Base-by-base conservation (phyloP, 2,113 vertebrate genomes). In the Ammospiza caudacuta region DNA sequence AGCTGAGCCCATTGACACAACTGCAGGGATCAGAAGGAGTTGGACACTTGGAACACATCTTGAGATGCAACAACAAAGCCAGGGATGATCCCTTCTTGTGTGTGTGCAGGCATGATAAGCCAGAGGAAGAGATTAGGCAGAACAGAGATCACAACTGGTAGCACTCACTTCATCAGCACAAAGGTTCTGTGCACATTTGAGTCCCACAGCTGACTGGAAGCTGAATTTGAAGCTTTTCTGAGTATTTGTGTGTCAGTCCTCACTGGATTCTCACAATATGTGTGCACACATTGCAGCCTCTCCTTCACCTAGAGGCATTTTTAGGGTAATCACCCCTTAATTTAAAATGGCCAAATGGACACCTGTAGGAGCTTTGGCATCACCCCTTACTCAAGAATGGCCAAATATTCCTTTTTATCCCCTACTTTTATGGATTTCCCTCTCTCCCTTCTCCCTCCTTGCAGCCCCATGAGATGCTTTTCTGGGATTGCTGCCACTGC, bases 1-100 rank as follows among this genome's bases (percentile, higher is more conserved):
- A 63, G 97, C 97, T 96, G 98, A 98, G 97, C 98, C 97, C 97
- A 98, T 98, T 97, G 97, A 97, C 96, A 98, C 98, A 84, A 97
- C 98, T 98, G 95, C 79, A 85, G 33, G 64, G 80, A 92, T 35
- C 23, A 91, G 55, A 81, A 72, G 74, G 35, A 39, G 25, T 3
- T 10, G 29, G 62, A 59, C 6, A 12, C 6, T 39, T 0, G 12
- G 41, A 74, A 6, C 33, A 33, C 14, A 47, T 3, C 6, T 5
- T 29, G 63, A 28, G 17, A 16, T 12, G 27, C 24, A 69, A 47
- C 24, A 66, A 44, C 33, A 55, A 33, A 67, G 49, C 35, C 28
- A 13, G 12, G 79, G 58, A 33, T 1, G 2, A 66, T 37, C 78
- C 79, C 9, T 13, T 14, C 44, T 47, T 8, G 21, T 54, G n/a